A percentile compares a stretch with the other conserved stretches of the same genome.
These are phyloP conservation scores for Sitodiplosis mosellana DNA, from an alignment of 1,140 invertebrate genomes.

Conservation along the genomic window DNA sequence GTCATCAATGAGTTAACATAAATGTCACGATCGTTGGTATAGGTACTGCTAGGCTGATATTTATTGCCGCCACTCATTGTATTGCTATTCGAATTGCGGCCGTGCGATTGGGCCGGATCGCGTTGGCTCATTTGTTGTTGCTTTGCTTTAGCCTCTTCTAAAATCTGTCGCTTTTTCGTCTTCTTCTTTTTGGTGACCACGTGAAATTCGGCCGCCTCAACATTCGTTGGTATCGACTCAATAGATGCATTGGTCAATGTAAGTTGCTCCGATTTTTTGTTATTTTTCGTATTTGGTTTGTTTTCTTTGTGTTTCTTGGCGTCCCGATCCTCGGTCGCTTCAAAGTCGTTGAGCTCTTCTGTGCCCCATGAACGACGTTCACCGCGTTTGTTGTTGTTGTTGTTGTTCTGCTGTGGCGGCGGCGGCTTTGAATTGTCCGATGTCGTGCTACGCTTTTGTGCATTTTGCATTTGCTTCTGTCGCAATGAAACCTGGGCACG, in stretches of 20 bases:
- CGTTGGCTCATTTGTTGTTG: constrained; percentile 4
- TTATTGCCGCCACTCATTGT: constrained; percentile 3
- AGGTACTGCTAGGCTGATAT: constrained; percentile 15
- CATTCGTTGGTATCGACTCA: constrained; percentile 6
- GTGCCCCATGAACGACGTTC: constrained; percentile 43
- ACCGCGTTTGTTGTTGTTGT: constrained; percentile 10
- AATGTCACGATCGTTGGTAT: constrained; percentile 4
- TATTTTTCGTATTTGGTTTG: constrained; percentile 2
- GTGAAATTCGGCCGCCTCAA: constrained; percentile 37
- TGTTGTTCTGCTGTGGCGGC: constrained; percentile 6
- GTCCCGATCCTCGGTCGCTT: constrained; percentile 5
- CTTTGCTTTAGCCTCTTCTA: constrained; percentile 14
- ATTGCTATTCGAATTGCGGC: neutral
- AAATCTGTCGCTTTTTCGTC: constrained; percentile 39
- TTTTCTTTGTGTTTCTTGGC: constrained; percentile 4
- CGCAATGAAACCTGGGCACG: constrained; percentile 15
- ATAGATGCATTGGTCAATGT: neutral
- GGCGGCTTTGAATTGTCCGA: constrained; percentile 12
- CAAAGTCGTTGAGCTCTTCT: constrained; percentile 25
- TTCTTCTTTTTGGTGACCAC: constrained; percentile 52
- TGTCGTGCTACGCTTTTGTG: constrained; percentile 6
- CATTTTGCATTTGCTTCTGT: constrained; percentile 3
- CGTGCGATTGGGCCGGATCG: constrained; percentile 1
- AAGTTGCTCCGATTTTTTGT: neutral
- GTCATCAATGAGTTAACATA: constrained; percentile 4